Evolutionary conservation across 2,888 invertebrate species (phyloP).

Genomic region (Apotomis betuletana): DNA sequence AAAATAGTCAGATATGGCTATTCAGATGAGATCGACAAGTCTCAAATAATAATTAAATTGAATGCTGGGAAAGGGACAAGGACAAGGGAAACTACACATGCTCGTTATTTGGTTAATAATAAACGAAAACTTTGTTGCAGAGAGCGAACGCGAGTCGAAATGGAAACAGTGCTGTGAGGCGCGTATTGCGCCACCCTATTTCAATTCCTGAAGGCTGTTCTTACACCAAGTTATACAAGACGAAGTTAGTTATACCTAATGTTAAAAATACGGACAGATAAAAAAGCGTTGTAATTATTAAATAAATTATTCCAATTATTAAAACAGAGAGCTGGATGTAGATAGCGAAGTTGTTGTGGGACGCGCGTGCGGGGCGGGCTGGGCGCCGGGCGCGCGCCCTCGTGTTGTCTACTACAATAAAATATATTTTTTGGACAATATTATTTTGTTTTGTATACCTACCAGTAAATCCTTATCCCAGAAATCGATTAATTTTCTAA

Average conservation of each 20-base stretch:
- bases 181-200: slow-evolving; percentile 79
- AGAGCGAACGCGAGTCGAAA: slow-evolving; percentile 90
- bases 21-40: too few relatives aligned
- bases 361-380: slow-evolving; percentile 80
- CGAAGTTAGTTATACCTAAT: slow-evolving; percentile 83
- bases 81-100: too few relatives aligned
- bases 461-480: not conserved
- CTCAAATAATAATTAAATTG: too few relatives aligned
- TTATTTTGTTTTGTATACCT: slow-evolving; percentile 48
- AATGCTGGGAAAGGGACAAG: too few relatives aligned
- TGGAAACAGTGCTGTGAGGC: slow-evolving; percentile 96
- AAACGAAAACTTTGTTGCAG: slow-evolving; percentile 58
- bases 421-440: slow-evolving; percentile 84
- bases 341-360: slow-evolving; percentile 82
- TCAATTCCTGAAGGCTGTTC: slow-evolving; percentile 84
- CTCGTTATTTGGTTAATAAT: not conserved
- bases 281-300: slow-evolving; percentile 84
- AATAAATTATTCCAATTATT: slow-evolving; percentile 85
- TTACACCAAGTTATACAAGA: slow-evolving; percentile 84
- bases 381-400: slow-evolving; percentile 78
- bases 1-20: not conserved
- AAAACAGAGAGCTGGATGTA: slow-evolving; percentile 82
- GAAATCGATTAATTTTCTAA: not conserved
- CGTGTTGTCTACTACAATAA: slow-evolving; percentile 83
- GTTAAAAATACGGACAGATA: slow-evolving; percentile 81